These are phyloP conservation scores for Polietes domitor DNA, from an alignment of 2,888 invertebrate genomes.

Conservation along the genomic window DNA sequence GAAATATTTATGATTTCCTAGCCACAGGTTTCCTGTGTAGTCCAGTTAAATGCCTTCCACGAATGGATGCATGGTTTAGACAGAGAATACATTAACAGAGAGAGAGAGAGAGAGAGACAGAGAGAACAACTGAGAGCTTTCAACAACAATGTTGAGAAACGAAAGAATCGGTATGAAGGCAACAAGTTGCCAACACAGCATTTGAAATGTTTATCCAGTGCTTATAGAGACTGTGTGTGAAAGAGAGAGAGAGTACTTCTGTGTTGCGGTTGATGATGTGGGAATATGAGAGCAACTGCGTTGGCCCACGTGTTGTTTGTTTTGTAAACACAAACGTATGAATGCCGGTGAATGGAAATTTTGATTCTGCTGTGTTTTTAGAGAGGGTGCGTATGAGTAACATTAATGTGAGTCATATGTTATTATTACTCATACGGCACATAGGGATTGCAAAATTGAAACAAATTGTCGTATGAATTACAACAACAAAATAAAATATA, in stretches of 20 bases:
- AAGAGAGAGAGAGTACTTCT: background rate
- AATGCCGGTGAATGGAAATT: background rate
- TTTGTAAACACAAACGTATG: background rate
- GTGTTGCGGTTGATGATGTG: too few species aligned
- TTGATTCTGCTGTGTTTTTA: background rate
- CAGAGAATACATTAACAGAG: too few species aligned
- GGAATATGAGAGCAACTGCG: background rate
- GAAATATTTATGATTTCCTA: constrained; percentile 20
- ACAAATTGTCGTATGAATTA: too few species aligned
- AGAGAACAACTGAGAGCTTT: background rate
- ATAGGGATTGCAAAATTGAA: too few species aligned
- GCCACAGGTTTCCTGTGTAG: background rate
- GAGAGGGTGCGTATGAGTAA: background rate
- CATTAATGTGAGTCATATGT: background rate
- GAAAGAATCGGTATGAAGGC: background rate
- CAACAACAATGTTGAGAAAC: background rate
- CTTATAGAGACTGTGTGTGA: background rate
- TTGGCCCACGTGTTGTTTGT: background rate
- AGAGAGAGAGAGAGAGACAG: background rate
- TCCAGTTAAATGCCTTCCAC: background rate
- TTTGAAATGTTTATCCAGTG: background rate
- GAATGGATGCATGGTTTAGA: too few species aligned
- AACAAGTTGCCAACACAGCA: background rate
- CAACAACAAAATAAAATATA: too few species aligned
- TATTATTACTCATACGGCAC: background rate